phyloP scores from a whole-genome alignment of 2,888 invertebrate species.

The Chalcis sispes region DNA sequence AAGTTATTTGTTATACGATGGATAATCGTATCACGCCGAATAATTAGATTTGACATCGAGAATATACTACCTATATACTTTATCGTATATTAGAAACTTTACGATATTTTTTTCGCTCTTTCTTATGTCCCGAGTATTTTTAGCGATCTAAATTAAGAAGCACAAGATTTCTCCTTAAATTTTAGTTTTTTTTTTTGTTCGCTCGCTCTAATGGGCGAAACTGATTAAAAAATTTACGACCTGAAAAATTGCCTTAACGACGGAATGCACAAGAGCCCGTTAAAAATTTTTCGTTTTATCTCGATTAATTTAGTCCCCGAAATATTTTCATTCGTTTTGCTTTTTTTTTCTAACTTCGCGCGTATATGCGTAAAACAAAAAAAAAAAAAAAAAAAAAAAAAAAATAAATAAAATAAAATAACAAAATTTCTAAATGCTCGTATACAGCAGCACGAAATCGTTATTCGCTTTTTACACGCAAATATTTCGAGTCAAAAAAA shows the following conservation, averaged over 20 bases:
- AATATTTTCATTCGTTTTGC: too few species aligned
- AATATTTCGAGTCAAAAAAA: too few species aligned
- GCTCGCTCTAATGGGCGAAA: background rate
- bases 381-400: too few species aligned
- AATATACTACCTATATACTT: background rate
- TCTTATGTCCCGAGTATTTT: background rate
- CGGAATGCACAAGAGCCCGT: background rate
- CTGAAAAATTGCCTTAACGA: too few species aligned
- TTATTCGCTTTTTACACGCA: too few species aligned
- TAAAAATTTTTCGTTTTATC: background rate
- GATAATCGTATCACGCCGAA: slow-evolving; percentile 31
- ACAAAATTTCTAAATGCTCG: too few species aligned
- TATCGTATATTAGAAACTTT: slow-evolving; percentile 33
- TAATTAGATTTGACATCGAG: slow-evolving; percentile 27
- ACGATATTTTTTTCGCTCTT: slow-evolving; percentile 15
- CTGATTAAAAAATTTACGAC: background rate
- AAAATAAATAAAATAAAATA: too few species aligned
- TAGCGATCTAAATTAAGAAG: background rate
- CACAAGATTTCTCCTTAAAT: background rate
- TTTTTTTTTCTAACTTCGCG: too few species aligned
- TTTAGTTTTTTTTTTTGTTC: too few species aligned
- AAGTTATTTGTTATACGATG: slow-evolving; percentile 48
- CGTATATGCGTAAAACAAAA: too few species aligned
- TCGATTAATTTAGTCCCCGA: too few species aligned
- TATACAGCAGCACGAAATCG: too few species aligned